Percentiles rank a stretch among this genome's conserved stretches.
phyloP scores from a whole-genome alignment of 2,888 invertebrate genomes.

The Xestobium rufovillosum region DNA sequence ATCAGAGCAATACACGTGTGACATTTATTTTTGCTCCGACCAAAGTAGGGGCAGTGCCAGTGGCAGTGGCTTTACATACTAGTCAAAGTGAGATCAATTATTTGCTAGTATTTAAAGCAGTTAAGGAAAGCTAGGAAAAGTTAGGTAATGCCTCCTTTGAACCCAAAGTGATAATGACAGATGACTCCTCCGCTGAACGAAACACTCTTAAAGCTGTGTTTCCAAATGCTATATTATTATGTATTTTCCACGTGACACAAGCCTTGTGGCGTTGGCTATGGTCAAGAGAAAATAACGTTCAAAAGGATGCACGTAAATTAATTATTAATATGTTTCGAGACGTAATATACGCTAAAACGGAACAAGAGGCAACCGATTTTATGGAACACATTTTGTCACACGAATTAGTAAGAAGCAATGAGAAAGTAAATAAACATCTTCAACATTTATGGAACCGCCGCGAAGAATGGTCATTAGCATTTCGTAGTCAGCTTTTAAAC shows the following conservation, averaged over 20 bases:
- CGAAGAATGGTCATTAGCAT: constrained; percentile 7
- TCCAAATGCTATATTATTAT: constrained; percentile 13
- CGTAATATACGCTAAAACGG: no score
- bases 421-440: constrained; percentile 9
- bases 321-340: no score
- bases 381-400: no score
- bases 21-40: constrained; percentile 11
- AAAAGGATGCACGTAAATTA: no score
- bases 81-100: constrained; percentile 12
- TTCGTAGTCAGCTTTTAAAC: constrained; percentile 3
- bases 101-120: no score
- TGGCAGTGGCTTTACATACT: constrained; percentile 9
- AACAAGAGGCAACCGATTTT: no score
- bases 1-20: constrained; percentile 13
- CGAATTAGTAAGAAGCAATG: no score
- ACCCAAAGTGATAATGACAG: constrained; percentile 13
- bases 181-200: constrained; percentile 5
- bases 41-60: constrained; percentile 11
- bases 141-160: no score
- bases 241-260: constrained; percentile 11
- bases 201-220: constrained; percentile 8
- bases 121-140: no score
- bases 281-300: no score
- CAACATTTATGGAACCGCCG: constrained; percentile 5
- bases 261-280: no score